Evolutionary conservation across 2,888 invertebrate genomes (phyloP).

Genomic region (Trachelus stipa): DNA sequence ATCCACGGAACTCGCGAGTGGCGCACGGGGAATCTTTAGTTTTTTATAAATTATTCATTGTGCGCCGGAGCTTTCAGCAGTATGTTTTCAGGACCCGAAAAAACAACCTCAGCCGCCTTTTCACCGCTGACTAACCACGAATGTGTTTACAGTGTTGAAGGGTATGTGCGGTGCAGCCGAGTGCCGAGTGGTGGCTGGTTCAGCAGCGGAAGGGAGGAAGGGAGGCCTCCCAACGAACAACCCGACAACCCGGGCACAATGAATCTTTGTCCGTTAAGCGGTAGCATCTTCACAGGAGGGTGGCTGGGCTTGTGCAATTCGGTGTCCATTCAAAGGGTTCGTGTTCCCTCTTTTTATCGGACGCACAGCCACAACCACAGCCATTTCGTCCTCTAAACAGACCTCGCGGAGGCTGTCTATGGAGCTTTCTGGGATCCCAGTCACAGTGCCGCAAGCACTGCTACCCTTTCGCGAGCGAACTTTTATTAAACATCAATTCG

Average conservation of each 20-base stretch:
- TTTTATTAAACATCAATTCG: constrained; percentile 5
- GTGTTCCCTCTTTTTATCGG: background rate
- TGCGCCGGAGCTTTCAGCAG: constrained; percentile 23
- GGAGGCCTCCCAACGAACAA: background rate
- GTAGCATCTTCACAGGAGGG: background rate
- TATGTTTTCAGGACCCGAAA: constrained; percentile 21
- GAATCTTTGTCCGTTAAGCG: constrained; percentile 22
- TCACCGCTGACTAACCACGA: constrained; percentile 41
- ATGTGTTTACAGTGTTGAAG: constrained; percentile 37
- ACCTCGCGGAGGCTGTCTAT: background rate
- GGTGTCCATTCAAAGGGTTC: background rate
- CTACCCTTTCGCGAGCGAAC: background rate
- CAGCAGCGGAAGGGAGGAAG: background rate
- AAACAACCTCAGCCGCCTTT: constrained; percentile 30
- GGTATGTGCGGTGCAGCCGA: background rate
- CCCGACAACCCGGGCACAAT: constrained; percentile 11
- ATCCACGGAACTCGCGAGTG: background rate
- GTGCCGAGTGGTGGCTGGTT: background rate
- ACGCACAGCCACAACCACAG: background rate
- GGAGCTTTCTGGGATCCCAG: background rate
- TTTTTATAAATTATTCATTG: constrained; percentile 41
- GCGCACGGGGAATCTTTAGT: constrained; percentile 21
- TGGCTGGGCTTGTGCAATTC: background rate
- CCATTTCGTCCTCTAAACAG: background rate
- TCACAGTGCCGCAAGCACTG: background rate